Percentiles rank a stretch among this genome's conserved stretches.
Conservation (phyloP, 2,797 vertebrate genomes). For the Gila robusta region DNA sequence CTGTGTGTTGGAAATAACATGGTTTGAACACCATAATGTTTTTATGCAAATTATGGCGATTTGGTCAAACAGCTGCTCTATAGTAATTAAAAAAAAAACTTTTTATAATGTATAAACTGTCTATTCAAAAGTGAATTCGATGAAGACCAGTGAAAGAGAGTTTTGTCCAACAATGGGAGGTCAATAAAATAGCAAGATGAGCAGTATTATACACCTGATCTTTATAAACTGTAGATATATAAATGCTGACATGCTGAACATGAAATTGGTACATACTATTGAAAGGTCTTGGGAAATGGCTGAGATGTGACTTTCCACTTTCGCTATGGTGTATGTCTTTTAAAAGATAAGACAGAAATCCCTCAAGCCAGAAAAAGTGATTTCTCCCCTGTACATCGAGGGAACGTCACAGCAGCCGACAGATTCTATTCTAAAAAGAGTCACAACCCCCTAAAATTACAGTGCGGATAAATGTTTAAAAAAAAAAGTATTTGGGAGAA, state of each 20-base stretch:
- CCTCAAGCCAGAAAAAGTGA: conserved; percentile 10
- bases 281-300: conserved; percentile 11
- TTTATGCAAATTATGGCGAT: background rate
- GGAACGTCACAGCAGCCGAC: background rate
- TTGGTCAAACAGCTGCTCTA: background rate
- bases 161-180: background rate
- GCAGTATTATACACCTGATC: background rate
- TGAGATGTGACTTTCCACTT: conserved; percentile 28
- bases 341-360: conserved; percentile 27
- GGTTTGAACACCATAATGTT: background rate
- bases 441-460: background rate
- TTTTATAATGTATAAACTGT: background rate
- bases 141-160: background rate
- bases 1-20: background rate
- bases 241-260: conserved; percentile 13
- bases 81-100: background rate
- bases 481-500: background rate
- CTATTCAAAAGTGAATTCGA: background rate
- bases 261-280: background rate
- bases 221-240: conserved; percentile 9
- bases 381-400: background rate
- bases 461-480: background rate
- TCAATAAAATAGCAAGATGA: background rate
- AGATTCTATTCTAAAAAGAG: background rate
- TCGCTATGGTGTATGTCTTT: background rate